Conservation (phyloP, 2,888 invertebrate genomes). For the Cantharis lateralis region DNA sequence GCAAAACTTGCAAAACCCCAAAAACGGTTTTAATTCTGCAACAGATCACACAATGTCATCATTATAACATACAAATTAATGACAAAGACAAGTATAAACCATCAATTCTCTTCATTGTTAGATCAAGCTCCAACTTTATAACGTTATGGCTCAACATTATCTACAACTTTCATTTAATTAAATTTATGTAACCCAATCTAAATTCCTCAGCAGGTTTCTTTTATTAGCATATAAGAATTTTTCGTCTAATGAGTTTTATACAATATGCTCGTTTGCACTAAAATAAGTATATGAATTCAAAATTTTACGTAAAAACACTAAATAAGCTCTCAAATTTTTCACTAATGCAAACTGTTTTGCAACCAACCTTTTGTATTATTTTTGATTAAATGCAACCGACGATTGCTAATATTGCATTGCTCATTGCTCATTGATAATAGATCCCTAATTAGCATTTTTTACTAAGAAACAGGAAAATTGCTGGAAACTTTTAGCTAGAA, state of each 20-base stretch:
- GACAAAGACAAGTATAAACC: not conserved
- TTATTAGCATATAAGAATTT: not conserved
- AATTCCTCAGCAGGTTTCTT: slow-evolving; percentile 8
- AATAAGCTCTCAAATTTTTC: too few species aligned
- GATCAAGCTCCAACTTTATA: not conserved
- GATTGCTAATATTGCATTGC: too few species aligned
- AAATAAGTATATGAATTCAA: not conserved
- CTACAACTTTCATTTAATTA: slow-evolving; percentile 14
- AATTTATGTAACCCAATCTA: slow-evolving; percentile 14
- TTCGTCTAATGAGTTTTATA: not conserved
- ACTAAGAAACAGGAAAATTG: too few species aligned
- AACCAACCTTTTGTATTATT: too few species aligned
- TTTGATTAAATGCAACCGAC: too few species aligned
- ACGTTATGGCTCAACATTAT: not conserved
- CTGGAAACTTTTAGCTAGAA: too few species aligned
- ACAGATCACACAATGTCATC: not conserved
- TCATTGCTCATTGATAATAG: too few species aligned
- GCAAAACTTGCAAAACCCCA: not conserved
- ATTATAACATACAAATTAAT: not conserved
- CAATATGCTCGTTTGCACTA: not conserved
- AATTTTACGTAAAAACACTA: not conserved
- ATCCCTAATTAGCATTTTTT: too few species aligned
- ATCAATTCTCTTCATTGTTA: not conserved
- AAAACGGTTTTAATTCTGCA: not conserved
- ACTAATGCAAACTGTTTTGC: too few species aligned